Percentiles rank a stretch among this genome's conserved stretches.
Evolutionary conservation across 2,888 invertebrate species (phyloP).

Genomic region (Chironomus riparius): DNA sequence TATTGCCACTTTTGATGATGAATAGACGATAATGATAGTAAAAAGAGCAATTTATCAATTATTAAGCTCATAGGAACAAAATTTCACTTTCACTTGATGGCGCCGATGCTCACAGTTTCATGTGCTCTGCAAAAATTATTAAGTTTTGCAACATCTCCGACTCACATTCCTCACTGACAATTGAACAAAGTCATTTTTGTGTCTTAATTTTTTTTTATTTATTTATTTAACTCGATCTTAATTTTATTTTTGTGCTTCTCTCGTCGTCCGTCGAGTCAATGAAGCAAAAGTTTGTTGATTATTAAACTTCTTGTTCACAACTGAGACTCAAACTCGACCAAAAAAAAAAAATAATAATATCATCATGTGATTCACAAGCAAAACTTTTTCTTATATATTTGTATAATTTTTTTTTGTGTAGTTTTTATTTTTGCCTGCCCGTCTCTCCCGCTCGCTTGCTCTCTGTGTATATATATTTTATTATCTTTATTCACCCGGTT

Average conservation of each 20-base stretch:
- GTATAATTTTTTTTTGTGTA: constrained; percentile 5
- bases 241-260: not conserved
- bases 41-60: constrained; percentile 11
- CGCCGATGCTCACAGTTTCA: not conserved
- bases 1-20: not conserved
- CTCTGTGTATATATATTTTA: not conserved
- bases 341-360: not conserved
- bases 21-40: not conserved
- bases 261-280: not conserved
- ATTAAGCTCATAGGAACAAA: not conserved
- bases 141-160: not conserved
- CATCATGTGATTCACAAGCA: constrained; percentile 7
- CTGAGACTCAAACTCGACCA: constrained; percentile 15
- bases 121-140: not conserved
- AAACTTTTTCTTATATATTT: not conserved
- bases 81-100: constrained; percentile 10
- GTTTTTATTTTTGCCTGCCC: not conserved
- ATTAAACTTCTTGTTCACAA: constrained; percentile 3
- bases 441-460: not conserved
- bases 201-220: no score
- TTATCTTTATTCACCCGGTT: not conserved
- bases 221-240: not conserved
- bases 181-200: no score
- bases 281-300: constrained; percentile 3
- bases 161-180: not conserved